Base-by-base conservation (phyloP, 2,113 vertebrate species). In the Dendropsophus ebraccatus region DNA sequence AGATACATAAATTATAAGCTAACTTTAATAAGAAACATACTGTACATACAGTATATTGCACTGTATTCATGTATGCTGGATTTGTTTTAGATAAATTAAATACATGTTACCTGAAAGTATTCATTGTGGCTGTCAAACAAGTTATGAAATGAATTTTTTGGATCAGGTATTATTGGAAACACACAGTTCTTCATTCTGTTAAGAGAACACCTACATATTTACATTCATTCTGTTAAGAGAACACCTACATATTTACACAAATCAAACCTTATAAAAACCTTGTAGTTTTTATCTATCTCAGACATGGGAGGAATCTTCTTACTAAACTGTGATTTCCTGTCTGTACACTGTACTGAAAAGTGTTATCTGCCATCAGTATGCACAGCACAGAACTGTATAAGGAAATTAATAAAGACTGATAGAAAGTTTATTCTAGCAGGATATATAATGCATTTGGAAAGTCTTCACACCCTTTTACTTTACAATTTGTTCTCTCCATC, bases 71-170 rank as follows among this genome's bases (percentile, higher is more conserved):
- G 7, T 8, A 21, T 70, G 13, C 67, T 19, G 19, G 2, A 70
- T 17, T 37, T 70, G 12, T 69, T 32, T 4, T 35, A 21, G 19
- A 14, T 17, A 37, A 19, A 21, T 37, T 49, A 7, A n/a, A 25
- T 58, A 56, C 35, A 81, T 49, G 23, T 13, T 86, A 86, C 84
- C 84, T 86, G 62, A 21, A 86, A 73, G 21, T 81, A 81, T 72
- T 65, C 84, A 32, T 35, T 72, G 50, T 86, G 47, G 21, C 25
- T 54, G 6, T 81, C 76, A 58, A 73, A 80, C 7, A 86, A 65
- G 13, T 69, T 41, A 73, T n/a, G 45, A 80, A 86, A 86, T 47
- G n/a, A 56, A 60, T 80, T 79, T 70, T 86, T 86, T 81, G 84
- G 62, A 79, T 86, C 84, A 32, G 84, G 84, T 72, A 86, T 41